Evolutionary conservation across 2,888 invertebrate genomes (phyloP).

Genomic region (Drosophila ezoana): DNA sequence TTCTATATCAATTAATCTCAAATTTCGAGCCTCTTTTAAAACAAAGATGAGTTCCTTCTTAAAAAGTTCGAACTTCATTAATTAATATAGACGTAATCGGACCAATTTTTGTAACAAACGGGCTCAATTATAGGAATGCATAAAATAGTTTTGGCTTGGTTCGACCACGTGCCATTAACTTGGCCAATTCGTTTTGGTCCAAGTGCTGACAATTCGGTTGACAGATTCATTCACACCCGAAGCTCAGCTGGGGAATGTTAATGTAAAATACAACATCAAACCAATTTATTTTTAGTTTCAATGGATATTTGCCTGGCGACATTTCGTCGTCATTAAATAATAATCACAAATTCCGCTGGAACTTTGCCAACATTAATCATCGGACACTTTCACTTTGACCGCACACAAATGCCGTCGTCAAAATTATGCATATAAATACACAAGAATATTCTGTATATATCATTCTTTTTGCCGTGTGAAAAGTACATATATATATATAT

Average conservation of each 20-base stretch:
- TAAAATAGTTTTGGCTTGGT: neutral
- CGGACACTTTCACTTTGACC: constrained; percentile 84
- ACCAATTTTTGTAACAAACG: neutral
- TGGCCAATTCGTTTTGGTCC: constrained; percentile 3
- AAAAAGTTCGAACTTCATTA: too few species aligned
- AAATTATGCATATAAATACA: constrained; percentile 15
- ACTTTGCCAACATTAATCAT: constrained; percentile 81
- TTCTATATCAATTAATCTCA: too few species aligned
- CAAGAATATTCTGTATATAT: constrained; percentile 19
- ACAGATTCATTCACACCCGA: constrained; percentile 45
- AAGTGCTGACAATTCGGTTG: constrained; percentile 49
- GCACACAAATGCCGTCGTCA: constrained; percentile 34
- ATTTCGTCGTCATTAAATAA: constrained; percentile 79
- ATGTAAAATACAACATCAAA: constrained; percentile 63
- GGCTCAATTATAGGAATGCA: neutral
- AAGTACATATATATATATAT: constrained; percentile 31
- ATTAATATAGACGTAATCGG: too few species aligned
- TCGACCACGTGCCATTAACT: constrained; percentile 8
- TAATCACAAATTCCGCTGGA: constrained; percentile 81
- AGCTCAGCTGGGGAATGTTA: constrained; percentile 61
- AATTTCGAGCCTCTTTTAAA: too few species aligned
- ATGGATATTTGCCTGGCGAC: constrained; percentile 64
- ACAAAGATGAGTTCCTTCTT: too few species aligned
- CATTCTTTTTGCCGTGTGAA: constrained; percentile 53
- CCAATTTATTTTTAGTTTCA: constrained; percentile 56